These are phyloP conservation scores for Heliconius hortense DNA, from an alignment of 2,888 invertebrate genomes.

Conservation along the genomic window DNA sequence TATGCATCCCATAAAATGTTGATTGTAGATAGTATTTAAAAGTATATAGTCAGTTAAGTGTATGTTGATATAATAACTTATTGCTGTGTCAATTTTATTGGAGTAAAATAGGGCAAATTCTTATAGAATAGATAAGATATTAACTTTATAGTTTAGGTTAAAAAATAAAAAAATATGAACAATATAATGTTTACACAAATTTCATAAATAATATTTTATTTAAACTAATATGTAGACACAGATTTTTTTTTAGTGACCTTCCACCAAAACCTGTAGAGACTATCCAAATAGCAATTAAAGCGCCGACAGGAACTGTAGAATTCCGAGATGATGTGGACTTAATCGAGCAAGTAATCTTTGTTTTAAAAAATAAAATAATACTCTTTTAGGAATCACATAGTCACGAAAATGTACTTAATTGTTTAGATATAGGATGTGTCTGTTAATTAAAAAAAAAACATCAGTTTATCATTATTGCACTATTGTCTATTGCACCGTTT, in stretches of 20 bases:
- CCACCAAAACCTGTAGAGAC: slow-evolving; percentile 60
- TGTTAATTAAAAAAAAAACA: no score
- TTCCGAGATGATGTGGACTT: slow-evolving; percentile 80
- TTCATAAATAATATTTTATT: neutral
- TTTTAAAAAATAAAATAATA: neutral
- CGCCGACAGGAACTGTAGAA: slow-evolving; percentile 70
- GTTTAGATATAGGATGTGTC: no score
- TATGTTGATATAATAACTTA: no score
- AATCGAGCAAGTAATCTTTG: slow-evolving; percentile 70
- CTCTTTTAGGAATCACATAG: neutral
- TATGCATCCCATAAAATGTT: neutral
- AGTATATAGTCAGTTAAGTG: no score
- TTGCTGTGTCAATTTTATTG: no score
- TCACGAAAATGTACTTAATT: neutral
- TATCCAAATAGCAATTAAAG: slow-evolving; percentile 60
- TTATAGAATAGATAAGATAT: no score
- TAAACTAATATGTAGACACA: neutral
- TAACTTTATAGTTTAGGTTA: no score
- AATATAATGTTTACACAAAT: neutral
- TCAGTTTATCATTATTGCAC: no score
- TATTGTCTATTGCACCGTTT: no score
- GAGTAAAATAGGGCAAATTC: no score
- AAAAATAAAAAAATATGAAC: no score
- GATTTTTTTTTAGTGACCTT: slow-evolving; percentile 56
- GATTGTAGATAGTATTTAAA: neutral